Evolutionary conservation across 2,888 invertebrate species (phyloP).

Genomic region (Pharmacophagus antenor): DNA sequence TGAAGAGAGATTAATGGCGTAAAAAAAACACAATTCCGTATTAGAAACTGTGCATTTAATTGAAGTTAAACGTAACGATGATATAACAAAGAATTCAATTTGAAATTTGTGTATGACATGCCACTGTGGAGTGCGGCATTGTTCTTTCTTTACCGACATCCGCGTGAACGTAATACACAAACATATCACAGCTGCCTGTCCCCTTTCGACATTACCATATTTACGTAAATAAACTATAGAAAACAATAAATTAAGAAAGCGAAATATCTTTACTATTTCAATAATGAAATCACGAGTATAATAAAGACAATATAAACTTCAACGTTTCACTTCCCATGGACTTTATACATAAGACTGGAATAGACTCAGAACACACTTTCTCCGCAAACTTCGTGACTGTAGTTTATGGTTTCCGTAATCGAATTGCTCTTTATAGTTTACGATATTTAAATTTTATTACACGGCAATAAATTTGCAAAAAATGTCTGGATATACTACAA

Average conservation of each 20-base stretch:
- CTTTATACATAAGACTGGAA: background rate
- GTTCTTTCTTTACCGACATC: background rate
- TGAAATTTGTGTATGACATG: too few species aligned
- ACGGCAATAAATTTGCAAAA: background rate
- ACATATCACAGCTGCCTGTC: background rate
- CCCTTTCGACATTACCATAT: background rate
- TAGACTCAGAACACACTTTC: constrained; percentile 7
- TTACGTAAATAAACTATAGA: background rate
- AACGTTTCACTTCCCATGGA: background rate
- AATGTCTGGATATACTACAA: too few species aligned
- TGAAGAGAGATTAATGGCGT: background rate
- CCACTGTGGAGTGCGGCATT: background rate
- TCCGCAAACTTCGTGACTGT: constrained; percentile 5
- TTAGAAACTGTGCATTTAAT: background rate
- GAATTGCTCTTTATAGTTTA: constrained; percentile 11
- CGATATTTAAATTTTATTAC: constrained; percentile 7
- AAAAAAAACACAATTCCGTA: background rate
- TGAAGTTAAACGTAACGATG: background rate
- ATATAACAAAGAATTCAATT: background rate
- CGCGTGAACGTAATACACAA: background rate
- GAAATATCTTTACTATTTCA: too few species aligned
- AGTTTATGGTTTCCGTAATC: constrained; percentile 15
- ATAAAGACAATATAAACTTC: background rate
- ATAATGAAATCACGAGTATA: background rate
- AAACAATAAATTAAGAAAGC: background rate